Percentiles rank a stretch among this genome's conserved stretches.
Evolutionary conservation across 2,797 vertebrate genomes (phyloP).

Genomic region (Buceros bicornis): DNA sequence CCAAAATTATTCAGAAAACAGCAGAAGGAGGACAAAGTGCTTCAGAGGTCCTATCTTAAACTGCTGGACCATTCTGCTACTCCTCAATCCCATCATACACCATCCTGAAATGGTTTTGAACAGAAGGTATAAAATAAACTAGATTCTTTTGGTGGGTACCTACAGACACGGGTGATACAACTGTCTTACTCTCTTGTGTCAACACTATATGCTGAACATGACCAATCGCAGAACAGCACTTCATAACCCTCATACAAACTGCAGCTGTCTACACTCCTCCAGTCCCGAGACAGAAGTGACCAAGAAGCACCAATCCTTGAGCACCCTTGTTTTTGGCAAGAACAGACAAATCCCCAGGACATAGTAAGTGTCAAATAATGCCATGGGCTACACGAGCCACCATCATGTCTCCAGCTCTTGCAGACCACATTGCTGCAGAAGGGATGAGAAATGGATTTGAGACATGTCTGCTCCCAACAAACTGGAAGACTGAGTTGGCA

Average conservation of each 20-base stretch:
- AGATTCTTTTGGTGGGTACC: fast-evolving
- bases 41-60: background rate
- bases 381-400: background rate
- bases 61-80: background rate
- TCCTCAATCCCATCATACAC: background rate
- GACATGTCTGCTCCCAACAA: fast-evolving
- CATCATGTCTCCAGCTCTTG: background rate
- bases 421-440: background rate
- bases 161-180: background rate
- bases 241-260: background rate
- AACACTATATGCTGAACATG: background rate
- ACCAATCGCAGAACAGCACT: background rate
- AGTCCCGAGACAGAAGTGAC: background rate
- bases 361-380: background rate
- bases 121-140: background rate
- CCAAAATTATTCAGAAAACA: background rate
- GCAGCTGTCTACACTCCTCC: background rate
- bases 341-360: background rate
- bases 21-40: background rate
- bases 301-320: background rate
- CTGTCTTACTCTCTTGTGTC: background rate
- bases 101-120: background rate
- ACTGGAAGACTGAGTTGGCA: background rate
- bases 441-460: background rate
- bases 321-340: background rate